Evolutionary conservation across 2,797 vertebrate species (phyloP).

Genomic region (Spinus pinus): DNA sequence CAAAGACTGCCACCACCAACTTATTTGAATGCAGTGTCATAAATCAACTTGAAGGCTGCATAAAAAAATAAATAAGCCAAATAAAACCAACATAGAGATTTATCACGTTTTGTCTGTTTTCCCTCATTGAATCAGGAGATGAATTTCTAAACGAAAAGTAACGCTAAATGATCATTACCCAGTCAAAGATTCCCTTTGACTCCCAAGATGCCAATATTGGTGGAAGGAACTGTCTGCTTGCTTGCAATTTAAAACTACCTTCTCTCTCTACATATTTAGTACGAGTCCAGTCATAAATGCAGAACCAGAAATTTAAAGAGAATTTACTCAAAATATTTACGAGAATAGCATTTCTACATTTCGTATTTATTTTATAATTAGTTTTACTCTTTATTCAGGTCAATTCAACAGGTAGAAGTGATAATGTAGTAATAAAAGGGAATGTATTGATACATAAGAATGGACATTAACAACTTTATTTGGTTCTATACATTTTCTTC

Average conservation of each 20-base stretch:
- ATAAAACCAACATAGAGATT: slow-evolving; percentile 22
- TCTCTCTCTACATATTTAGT: not conserved
- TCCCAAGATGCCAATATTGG: not conserved
- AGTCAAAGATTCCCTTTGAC: not conserved
- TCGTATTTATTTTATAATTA: not conserved
- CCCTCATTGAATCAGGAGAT: not conserved
- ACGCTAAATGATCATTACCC: not conserved
- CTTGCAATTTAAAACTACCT: not conserved
- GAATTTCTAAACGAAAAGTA: not conserved
- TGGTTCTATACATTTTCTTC: not conserved
- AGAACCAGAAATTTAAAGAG: not conserved
- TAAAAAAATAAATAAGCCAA: slow-evolving; percentile 56
- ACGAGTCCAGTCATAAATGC: not conserved
- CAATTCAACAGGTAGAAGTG: not conserved
- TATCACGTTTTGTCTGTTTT: not conserved
- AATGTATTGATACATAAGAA: not conserved
- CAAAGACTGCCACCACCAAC: slow-evolving; percentile 31
- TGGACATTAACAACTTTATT: not conserved
- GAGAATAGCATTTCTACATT: not conserved
- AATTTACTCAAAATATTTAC: not conserved
- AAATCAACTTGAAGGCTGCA: slow-evolving; percentile 56
- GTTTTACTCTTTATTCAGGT: not conserved
- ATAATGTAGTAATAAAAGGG: not conserved
- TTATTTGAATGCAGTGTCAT: slow-evolving; percentile 52
- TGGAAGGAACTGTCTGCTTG: not conserved